Percentiles rank a stretch among this genome's conserved stretches.
phyloP scores from a whole-genome alignment of 2,888 invertebrate genomes.

The Plagodis pulveraria region DNA sequence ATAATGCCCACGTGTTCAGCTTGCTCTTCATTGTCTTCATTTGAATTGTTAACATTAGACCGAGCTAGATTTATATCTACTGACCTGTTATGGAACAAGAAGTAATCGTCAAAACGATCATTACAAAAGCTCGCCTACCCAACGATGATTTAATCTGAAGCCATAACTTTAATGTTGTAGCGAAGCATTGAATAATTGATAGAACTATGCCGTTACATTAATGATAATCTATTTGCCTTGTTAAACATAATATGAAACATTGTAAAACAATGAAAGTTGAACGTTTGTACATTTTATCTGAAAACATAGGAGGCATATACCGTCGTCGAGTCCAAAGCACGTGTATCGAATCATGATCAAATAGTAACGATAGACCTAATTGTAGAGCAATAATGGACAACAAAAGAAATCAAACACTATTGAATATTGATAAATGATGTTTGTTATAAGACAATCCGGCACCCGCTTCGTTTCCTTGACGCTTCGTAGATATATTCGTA shows the following conservation, averaged over 20 bases:
- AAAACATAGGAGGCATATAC: slow-evolving; percentile 1
- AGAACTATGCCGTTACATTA: slow-evolving; percentile 9
- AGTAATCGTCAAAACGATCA: slow-evolving; percentile 6
- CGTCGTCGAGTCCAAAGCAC: not conserved
- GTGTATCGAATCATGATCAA: slow-evolving; percentile 21
- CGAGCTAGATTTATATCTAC: slow-evolving; percentile 3
- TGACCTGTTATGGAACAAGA: slow-evolving; percentile 2
- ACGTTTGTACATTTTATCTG: slow-evolving; percentile 4
- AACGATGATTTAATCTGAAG: slow-evolving; percentile 6
- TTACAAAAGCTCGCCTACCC: not conserved
- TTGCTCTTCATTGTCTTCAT: not conserved
- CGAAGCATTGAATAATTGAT: slow-evolving; percentile 6
- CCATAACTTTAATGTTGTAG: slow-evolving; percentile 9
- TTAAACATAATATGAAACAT: not conserved
- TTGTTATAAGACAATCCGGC: slow-evolving; percentile 29
- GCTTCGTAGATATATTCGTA: slow-evolving; percentile 21
- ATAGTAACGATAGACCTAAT: slow-evolving; percentile 33
- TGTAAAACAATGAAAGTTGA: not conserved
- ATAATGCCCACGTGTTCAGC: not conserved
- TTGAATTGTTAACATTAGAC: slow-evolving; percentile 2
- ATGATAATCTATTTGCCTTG: slow-evolving; percentile 2
- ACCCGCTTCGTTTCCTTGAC: slow-evolving; percentile 34
- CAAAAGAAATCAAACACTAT: slow-evolving; percentile 42
- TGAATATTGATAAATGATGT: slow-evolving; percentile 45
- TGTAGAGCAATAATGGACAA: slow-evolving; percentile 23